Evolutionary conservation across 2,888 invertebrate species (phyloP).

Genomic region (Phyllotreta cruciferae): DNA sequence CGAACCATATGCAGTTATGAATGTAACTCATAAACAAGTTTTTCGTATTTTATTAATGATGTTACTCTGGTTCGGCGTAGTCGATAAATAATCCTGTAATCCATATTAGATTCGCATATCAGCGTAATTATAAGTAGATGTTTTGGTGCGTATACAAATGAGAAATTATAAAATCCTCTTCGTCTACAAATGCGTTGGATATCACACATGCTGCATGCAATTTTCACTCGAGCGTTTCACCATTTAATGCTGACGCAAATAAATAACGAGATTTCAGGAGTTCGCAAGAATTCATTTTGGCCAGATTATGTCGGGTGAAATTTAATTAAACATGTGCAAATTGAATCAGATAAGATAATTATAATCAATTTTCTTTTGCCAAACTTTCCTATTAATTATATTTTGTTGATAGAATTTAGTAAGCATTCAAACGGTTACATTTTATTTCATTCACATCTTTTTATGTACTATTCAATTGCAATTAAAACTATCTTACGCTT

Average conservation of each 20-base stretch:
- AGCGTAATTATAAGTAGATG: conserved; percentile 43
- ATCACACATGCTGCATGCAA: conserved; percentile 38
- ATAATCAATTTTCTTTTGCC: no score
- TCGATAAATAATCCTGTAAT: conserved; percentile 41
- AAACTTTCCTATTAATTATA: no score
- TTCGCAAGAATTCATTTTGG: no score
- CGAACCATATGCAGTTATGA: conserved; percentile 13
- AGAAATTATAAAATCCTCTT: conserved; percentile 42
- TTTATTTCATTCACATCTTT: no score
- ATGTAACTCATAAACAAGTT: conserved; percentile 32
- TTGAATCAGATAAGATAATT: no score
- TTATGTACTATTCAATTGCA: no score
- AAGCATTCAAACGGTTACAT: no score
- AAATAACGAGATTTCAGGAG: conserved; percentile 52
- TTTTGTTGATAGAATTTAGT: no score
- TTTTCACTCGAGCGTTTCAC: conserved; percentile 48
- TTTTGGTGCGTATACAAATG: conserved; percentile 43
- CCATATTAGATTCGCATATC: conserved; percentile 43
- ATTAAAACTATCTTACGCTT: background rate
- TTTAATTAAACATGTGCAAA: no score
- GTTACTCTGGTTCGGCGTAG: conserved; percentile 20
- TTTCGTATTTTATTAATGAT: conserved; percentile 28
- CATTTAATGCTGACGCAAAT: conserved; percentile 55
- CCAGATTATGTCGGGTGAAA: no score
- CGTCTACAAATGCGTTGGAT: conserved; percentile 36